These are phyloP conservation scores for Epizoanthus scotinus DNA, from an alignment of 92 coral and sea anemone species.

Conservation along the genomic window DNA sequence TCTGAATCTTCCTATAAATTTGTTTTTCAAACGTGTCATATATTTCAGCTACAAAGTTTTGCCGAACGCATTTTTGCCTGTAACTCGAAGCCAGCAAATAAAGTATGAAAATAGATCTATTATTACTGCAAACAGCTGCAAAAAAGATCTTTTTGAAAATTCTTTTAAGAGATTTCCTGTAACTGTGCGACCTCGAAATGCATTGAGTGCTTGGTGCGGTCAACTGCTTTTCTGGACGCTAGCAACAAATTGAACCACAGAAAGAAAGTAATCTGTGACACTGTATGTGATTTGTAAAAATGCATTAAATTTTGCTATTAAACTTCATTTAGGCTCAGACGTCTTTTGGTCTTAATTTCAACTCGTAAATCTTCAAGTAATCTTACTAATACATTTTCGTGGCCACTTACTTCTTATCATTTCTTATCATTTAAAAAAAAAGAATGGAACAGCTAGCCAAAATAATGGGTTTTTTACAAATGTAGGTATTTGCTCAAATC, in stretches of 20 bases:
- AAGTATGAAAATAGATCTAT: not conserved
- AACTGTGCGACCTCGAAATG: conserved; percentile 22
- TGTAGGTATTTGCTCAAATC: too few species aligned
- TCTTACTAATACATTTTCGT: not conserved
- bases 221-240: conserved; percentile 5
- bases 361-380: not conserved
- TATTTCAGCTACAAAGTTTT: not conserved
- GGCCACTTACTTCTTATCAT: too few species aligned
- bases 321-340: not conserved
- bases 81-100: conserved; percentile 9
- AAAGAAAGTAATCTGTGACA: not conserved
- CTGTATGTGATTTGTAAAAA: not conserved
- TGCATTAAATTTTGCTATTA: not conserved
- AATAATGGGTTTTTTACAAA: too few species aligned
- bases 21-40: not conserved
- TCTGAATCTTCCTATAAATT: not conserved
- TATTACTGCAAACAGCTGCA: conserved; percentile 18
- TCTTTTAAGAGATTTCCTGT: not conserved
- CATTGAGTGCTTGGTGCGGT: not conserved
- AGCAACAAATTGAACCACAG: conserved; percentile 29
- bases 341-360: not conserved
- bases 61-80: not conserved
- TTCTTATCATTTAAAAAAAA: too few species aligned
- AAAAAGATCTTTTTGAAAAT: conserved; percentile 26
- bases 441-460: too few species aligned